Base-by-base conservation (phyloP, 2,113 vertebrate genomes). In the Tragelaphus scriptus region DNA sequence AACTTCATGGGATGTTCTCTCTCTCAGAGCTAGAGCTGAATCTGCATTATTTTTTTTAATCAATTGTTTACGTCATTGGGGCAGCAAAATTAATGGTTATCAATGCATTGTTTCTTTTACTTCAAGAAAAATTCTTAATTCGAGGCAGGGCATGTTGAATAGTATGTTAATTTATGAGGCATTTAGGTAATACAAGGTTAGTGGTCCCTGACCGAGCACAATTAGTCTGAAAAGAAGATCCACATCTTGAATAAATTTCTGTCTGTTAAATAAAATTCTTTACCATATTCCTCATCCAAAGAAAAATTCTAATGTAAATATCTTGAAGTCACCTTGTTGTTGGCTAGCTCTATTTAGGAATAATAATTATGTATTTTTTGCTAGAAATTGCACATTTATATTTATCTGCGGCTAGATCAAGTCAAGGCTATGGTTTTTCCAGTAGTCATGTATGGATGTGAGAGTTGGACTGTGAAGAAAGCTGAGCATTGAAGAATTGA, bases 401-500 rank as follows among this genome's bases (percentile, higher is more conserved):
- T 36, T 12, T 77, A 8, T 85, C 19, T 55, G 15, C 59, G 23
- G 23, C 53, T 77, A 36, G 0, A 23, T 30, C 26, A 61, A 61
- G 12, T 61, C 26, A 61, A 61, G 12, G 59, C 13, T 61, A 61
- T 61, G 59, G 12, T 61, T 61, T 61, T 61, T 30, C 59, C 59
- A 30, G 59, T 14, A 14, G 59, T 61, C 59, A 61, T 30, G 26
- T 61, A 61, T 61, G 12, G 2, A 61, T 61, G 26, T 61, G 59
- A 28, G 26, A 5, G 12, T 30, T 61, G 1, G 26, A 30, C 26
- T 61, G 59, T 61, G 59, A 61, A 28, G 59, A 61, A 61, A 1
- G 26, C 12, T 61, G 59, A 61, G 59, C 1, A 1, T 1, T 0
- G 6, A 61, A 61, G 26, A 61, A 30, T 6, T 30, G 59, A 2